Conservation (phyloP, 2,113 vertebrate genomes). For the Cyphomyrus plagiostoma region DNA sequence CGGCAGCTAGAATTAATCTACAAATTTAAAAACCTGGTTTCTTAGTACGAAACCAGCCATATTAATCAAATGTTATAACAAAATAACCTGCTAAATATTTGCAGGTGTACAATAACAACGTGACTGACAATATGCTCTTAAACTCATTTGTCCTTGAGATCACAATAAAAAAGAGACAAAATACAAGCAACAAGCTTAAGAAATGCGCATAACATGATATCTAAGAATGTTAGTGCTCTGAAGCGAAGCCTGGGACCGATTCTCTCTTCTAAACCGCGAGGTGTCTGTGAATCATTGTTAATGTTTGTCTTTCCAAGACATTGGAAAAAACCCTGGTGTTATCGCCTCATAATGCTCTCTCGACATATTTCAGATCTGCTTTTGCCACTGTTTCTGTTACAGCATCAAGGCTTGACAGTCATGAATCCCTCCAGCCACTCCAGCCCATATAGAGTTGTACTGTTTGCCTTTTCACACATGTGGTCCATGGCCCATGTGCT, state of each 20-base stretch:
- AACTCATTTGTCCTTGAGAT: background rate
- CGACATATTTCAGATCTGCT: background rate
- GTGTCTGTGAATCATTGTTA: background rate
- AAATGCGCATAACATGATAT: background rate
- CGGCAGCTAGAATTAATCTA: background rate
- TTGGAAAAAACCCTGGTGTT: background rate
- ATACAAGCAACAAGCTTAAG: background rate
- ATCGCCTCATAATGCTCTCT: background rate
- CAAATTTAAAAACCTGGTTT: background rate
- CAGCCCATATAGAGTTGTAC: background rate
- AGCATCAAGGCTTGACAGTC: background rate
- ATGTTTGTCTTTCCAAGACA: background rate
- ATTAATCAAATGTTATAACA: background rate
- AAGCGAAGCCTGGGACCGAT: background rate
- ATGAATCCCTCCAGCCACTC: background rate
- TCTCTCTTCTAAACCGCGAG: background rate
- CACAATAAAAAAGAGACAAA: background rate
- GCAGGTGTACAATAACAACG: background rate
- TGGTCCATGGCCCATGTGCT: background rate
- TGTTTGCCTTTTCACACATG: background rate
- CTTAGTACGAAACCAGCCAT: background rate
- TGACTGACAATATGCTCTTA: background rate
- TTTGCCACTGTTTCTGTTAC: background rate
- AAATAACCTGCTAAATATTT: background rate
- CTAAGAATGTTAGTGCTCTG: background rate